Evolutionary conservation across 1,140 invertebrate species (phyloP).

Genomic region (Calosoma granatense): DNA sequence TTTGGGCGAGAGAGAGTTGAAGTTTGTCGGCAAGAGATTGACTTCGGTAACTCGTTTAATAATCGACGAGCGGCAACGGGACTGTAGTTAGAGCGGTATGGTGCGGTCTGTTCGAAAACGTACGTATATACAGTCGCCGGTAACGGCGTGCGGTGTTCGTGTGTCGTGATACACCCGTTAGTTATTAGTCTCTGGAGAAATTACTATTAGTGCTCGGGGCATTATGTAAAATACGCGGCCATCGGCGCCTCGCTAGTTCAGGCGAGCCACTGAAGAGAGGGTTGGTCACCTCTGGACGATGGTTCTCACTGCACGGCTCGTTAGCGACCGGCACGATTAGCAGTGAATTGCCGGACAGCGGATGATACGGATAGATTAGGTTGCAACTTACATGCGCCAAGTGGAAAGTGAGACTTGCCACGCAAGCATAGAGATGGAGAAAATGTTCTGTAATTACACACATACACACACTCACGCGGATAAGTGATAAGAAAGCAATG

Average conservation of each 20-base stretch:
- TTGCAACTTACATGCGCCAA: too few species aligned
- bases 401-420: neutral
- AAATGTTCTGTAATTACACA: neutral
- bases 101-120: neutral
- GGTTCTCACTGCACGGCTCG: neutral
- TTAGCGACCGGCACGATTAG: neutral
- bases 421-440: too few species aligned
- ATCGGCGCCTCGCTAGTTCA: neutral
- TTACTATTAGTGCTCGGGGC: conserved; percentile 4
- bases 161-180: conserved; percentile 2
- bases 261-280: neutral
- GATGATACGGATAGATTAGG: neutral
- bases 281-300: neutral
- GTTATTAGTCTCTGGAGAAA: conserved; percentile 9
- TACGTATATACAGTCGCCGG: neutral
- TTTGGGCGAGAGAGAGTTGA: neutral
- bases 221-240: conserved; percentile 5
- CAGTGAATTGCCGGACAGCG: neutral
- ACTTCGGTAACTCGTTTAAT: neutral
- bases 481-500: neutral
- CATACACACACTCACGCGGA: neutral
- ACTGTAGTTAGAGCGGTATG: neutral
- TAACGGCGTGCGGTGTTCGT: neutral
- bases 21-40: neutral
- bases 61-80: neutral